phyloP scores from a whole-genome alignment of 2,888 invertebrate species.

The Watsonalla binaria region DNA sequence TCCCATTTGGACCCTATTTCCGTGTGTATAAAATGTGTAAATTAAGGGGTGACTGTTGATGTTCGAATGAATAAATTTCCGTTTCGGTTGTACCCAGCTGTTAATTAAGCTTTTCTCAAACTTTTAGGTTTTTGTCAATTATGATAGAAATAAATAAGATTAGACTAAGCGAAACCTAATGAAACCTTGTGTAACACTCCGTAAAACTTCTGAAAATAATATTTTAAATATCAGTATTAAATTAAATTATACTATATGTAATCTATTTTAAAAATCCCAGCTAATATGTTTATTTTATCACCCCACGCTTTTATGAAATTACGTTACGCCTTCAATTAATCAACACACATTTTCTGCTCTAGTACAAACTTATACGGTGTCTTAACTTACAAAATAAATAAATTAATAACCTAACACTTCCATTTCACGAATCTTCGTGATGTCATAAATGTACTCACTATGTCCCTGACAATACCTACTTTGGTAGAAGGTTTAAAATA shows the following conservation, averaged over 20 bases:
- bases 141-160: conserved; percentile 39
- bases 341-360: conserved; percentile 37
- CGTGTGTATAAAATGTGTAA: conserved; percentile 60
- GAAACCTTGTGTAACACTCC: not conserved
- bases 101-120: conserved; percentile 51
- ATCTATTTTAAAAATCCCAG: conserved; percentile 1
- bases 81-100: conserved; percentile 54
- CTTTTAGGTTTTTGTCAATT: conserved; percentile 56
- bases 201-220: not conserved
- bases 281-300: not conserved
- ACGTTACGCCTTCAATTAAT: not conserved
- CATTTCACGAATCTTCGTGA: conserved; percentile 12
- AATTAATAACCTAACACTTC: conserved; percentile 9
- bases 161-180: conserved; percentile 27
- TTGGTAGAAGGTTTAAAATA: conserved; percentile 36
- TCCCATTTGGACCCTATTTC: conserved; percentile 19
- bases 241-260: conserved; percentile 4
- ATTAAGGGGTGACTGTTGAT: conserved; percentile 61
- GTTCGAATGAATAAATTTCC: conserved; percentile 31
- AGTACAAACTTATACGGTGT: conserved; percentile 63
- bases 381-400: conserved; percentile 37
- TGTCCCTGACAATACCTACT: conserved; percentile 33
- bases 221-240: conserved; percentile 12
- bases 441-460: conserved; percentile 18
- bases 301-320: not conserved